Evolutionary conservation across 2,888 invertebrate genomes (phyloP), one percentile per base, ranked within the genome.

Genomic region (Eilema depressum): DNA sequence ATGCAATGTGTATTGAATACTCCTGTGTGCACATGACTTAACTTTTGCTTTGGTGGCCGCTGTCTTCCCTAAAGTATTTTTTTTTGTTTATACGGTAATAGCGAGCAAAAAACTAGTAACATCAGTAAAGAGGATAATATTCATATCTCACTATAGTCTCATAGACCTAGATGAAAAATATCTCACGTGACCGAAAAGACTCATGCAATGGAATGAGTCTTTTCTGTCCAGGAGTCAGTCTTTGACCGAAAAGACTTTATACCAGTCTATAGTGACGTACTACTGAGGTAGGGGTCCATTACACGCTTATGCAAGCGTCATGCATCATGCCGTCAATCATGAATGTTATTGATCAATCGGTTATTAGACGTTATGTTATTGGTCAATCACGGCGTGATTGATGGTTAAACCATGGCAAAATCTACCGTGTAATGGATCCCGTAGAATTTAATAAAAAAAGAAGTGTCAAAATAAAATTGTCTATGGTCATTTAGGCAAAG

Each of bases 21-120:
- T 84, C 83, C 76, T 80, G 78, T 83, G 76, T 79, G 77, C 77
- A 83, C 77, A 69, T 73, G 68, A 78, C 78, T 81, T 79, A 79
- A 76, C 59, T 65, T 74, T 76, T 77, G 75, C 70, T 77, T 80
- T 82, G 75, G 69, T 76, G 76, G 71, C 70, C 71, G 64, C 63
- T 76, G 74, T 66, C 62, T 8, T 57, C 10, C 20, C 12, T 0
- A 41, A 41, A 41, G 14, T 25, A 41, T 8, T 62, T 10, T 63
- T 10, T 63, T 25, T 26, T 37, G 7, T n/a, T 26, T 28, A 10
- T 1, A 61, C 57, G 25, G 41, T 41, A 61, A 30, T 23, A 17
- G 11, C 3, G 3, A 14, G 4, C 14, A 41, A 17, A 41, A 17
- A 17, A 41, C 41, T 11, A 41, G 17, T 41, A n/a, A n/a, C 7